Conservation (phyloP, 2,888 invertebrate species). For the Eupithecia subumbrata region DNA sequence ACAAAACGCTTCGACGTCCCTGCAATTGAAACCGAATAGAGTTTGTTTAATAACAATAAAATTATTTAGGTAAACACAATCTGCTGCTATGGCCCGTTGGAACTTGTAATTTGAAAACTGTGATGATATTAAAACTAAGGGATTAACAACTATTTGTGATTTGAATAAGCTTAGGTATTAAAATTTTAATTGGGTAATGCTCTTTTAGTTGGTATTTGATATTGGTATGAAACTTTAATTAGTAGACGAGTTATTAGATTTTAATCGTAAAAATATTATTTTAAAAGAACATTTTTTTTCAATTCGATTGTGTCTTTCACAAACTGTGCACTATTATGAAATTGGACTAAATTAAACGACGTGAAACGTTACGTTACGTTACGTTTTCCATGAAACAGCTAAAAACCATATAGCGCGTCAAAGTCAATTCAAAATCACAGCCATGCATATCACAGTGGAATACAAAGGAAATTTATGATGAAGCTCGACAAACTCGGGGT, state of each 20-base stretch:
- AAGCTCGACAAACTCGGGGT: conserved; percentile 32
- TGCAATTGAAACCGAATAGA: conserved; percentile 64
- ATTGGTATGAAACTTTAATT: not conserved
- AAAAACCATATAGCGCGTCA: conserved; percentile 13
- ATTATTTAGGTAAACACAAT: conserved; percentile 38
- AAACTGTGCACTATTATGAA: not conserved
- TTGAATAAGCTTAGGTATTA: not conserved
- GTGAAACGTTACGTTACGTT: not conserved
- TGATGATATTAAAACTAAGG: conserved; percentile 7
- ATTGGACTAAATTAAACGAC: not conserved
- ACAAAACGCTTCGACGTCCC: conserved; percentile 62
- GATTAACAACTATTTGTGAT: conserved; percentile 5
- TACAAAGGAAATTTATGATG: conserved; percentile 37
- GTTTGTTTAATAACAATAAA: conserved; percentile 49
- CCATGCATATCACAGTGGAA: conserved; percentile 32
- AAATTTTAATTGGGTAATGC: not conserved
- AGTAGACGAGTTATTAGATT: too few relatives aligned
- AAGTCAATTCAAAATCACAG: conserved; percentile 31
- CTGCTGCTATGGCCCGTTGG: conserved; percentile 12
- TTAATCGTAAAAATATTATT: too few relatives aligned
- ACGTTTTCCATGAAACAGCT: not conserved
- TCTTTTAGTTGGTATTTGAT: not conserved
- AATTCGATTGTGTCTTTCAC: not conserved
- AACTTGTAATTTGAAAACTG: conserved; percentile 8
- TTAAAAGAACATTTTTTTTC: too few relatives aligned